Conservation (phyloP, 1,140 invertebrate species). For the Bombus sibiricus region DNA sequence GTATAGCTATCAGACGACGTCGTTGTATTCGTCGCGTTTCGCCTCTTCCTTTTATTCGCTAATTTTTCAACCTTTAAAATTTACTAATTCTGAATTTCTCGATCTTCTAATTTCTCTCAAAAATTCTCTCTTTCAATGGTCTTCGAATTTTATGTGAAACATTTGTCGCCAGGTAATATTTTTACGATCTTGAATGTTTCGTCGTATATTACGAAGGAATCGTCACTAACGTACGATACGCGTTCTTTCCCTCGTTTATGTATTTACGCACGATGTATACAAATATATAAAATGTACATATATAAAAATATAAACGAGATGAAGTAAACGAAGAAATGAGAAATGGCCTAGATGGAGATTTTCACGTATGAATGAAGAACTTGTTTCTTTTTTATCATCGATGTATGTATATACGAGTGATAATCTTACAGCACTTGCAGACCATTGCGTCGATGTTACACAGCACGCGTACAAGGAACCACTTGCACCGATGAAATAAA, state of each 20-base stretch:
- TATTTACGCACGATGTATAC: no score
- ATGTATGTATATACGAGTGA: neutral
- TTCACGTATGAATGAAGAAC: neutral
- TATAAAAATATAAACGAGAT: no score
- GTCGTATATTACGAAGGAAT: no score
- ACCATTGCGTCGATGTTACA: slow-evolving; percentile 16
- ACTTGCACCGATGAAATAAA: slow-evolving; percentile 41
- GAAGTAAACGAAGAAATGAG: no score
- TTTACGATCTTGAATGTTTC: no score
- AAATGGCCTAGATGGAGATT: no score
- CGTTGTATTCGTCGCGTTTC: neutral
- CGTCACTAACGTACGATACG: no score
- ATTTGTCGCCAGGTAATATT: no score
- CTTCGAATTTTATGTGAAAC: neutral
- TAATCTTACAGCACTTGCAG: slow-evolving; percentile 22
- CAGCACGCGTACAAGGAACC: slow-evolving; percentile 3
- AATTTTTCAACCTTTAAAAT: neutral
- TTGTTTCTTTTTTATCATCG: neutral
- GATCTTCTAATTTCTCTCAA: neutral
- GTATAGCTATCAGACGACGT: neutral
- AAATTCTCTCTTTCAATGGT: no score
- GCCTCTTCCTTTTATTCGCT: no score
- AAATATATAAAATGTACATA: no score
- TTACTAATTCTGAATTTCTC: neutral
- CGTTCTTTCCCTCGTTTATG: no score